Conservation (phyloP, 2,888 invertebrate species). For the Anthrax anthrax region DNA sequence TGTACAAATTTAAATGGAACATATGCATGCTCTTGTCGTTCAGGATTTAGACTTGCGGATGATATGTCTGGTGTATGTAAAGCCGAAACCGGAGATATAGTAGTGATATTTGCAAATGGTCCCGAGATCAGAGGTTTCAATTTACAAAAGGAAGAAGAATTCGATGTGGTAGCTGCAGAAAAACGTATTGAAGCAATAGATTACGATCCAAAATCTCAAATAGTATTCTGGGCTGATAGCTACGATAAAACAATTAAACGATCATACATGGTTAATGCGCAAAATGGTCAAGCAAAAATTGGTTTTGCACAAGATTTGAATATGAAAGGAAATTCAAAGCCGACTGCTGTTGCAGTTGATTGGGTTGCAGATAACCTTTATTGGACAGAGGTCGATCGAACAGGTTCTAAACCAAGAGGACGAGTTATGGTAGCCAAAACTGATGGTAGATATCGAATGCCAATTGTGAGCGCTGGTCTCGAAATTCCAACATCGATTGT, state of each 20-base stretch:
- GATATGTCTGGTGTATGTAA: conserved; percentile 71
- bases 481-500: conserved; percentile 81
- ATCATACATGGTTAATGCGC: conserved; percentile 74
- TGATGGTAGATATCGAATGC: conserved; percentile 77
- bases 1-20: conserved; percentile 87
- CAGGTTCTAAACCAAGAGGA: conserved; percentile 59
- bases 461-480: conserved; percentile 61
- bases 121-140: conserved; percentile 70
- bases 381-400: conserved; percentile 77
- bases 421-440: conserved; percentile 76
- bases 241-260: conserved; percentile 81
- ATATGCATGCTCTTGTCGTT: conserved; percentile 72
- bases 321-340: conserved; percentile 68
- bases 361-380: conserved; percentile 89
- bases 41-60: conserved; percentile 65
- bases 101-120: conserved; percentile 65
- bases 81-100: conserved; percentile 48
- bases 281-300: conserved; percentile 58
- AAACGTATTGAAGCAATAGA: conserved; percentile 85
- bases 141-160: conserved; percentile 50
- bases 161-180: conserved; percentile 67
- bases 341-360: conserved; percentile 82
- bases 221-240: conserved; percentile 93
- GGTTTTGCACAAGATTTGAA: conserved; percentile 79
- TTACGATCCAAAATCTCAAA: conserved; percentile 67